Percentiles rank a stretch among this genome's conserved stretches.
These are phyloP conservation scores for Callionymus lyra DNA, from an alignment of 2,113 vertebrate species.

Conservation along the genomic window DNA sequence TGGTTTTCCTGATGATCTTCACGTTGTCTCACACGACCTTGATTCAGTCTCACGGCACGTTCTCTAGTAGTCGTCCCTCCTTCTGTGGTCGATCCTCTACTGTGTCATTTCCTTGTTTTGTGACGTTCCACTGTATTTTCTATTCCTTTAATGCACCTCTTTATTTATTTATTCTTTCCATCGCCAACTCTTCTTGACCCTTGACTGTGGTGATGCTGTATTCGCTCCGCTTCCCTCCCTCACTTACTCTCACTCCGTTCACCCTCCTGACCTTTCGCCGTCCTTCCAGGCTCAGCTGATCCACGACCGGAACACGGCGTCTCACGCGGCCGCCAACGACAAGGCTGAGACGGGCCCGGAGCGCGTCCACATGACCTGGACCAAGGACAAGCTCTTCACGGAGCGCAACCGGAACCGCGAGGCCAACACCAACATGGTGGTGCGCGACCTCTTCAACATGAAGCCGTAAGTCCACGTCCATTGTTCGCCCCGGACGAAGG, in stretches of 20 bases:
- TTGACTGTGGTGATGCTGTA: neutral
- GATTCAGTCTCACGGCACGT: no score
- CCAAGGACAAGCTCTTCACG: constrained; percentile 80
- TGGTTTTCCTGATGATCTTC: no score
- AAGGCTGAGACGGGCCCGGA: constrained; percentile 62
- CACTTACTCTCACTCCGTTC: neutral
- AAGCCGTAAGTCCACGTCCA: constrained; percentile 82
- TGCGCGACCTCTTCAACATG: constrained; percentile 90
- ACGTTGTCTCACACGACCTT: no score
- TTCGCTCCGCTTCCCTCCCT: neutral
- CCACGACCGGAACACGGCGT: constrained; percentile 86
- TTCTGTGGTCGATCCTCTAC: no score
- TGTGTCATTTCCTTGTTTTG: no score
- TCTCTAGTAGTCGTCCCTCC: no score
- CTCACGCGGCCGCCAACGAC: constrained; percentile 61
- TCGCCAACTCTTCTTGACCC: neutral
- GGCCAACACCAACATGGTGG: constrained; percentile 47
- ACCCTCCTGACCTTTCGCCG: neutral
- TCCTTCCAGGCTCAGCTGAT: constrained; percentile 84
- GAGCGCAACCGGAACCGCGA: constrained; percentile 81
- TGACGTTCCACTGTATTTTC: no score
- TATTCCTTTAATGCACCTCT: no score
- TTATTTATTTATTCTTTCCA: neutral
- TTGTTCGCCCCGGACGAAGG: no score
- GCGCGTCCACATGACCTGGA: constrained; percentile 95